Evolutionary conservation across 2,888 invertebrate species (phyloP).

Genomic region (Machimus rusticus): DNA sequence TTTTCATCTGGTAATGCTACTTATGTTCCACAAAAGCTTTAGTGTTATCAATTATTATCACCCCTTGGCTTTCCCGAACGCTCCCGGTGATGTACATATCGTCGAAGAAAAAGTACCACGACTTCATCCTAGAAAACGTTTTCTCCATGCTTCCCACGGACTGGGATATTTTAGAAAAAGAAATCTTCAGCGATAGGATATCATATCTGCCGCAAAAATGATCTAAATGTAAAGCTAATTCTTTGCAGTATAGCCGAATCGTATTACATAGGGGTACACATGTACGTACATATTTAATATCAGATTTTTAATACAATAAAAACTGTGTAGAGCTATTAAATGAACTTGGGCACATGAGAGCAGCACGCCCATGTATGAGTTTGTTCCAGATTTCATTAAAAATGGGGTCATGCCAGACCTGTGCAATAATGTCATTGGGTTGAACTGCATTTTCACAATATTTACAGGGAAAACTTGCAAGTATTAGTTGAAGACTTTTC

Average conservation of each 20-base stretch:
- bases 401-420: slow-evolving; percentile 45
- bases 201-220: background rate
- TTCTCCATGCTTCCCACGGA: background rate
- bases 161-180: background rate
- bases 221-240: background rate
- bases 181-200: background rate
- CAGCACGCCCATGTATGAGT: slow-evolving; percentile 35
- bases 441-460: slow-evolving; percentile 21
- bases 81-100: background rate
- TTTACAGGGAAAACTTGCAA: background rate
- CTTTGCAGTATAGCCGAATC: background rate
- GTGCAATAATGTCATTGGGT: slow-evolving; percentile 42
- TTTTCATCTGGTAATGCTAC: slow-evolving; percentile 19
- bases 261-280: background rate
- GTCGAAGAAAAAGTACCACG: background rate
- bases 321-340: background rate
- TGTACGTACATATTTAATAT: background rate
- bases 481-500: background rate
- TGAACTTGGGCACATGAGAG: slow-evolving; percentile 42
- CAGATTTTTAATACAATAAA: slow-evolving; percentile 5
- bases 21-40: slow-evolving; percentile 35
- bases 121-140: background rate
- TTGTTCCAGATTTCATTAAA: slow-evolving; percentile 45
- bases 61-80: background rate
- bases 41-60: background rate